phyloP scores from a whole-genome alignment of 2,888 invertebrate species.

The Cremastinae sp. region DNA sequence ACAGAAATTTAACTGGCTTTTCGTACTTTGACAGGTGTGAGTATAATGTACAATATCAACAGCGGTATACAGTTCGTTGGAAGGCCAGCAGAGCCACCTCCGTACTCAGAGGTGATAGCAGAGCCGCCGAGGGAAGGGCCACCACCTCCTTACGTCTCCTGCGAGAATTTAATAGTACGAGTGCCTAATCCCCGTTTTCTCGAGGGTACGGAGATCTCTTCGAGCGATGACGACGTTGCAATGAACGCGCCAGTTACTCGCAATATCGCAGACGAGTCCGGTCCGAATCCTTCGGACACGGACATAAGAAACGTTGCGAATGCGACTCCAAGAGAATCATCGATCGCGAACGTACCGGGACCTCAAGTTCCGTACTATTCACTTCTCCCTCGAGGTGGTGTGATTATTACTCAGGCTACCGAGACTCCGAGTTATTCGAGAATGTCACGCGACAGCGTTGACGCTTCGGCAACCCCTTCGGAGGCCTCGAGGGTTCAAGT shows the following conservation, averaged over 20 bases:
- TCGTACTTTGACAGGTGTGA: slow-evolving; percentile 67
- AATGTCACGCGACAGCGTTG: slow-evolving; percentile 20
- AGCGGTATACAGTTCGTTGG: slow-evolving; percentile 79
- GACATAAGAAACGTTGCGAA: slow-evolving; percentile 42
- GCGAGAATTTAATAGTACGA: slow-evolving; percentile 67
- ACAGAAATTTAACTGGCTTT: slow-evolving; percentile 5
- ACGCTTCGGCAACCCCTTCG: slow-evolving; percentile 11
- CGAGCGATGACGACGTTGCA: background rate
- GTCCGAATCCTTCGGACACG: slow-evolving; percentile 42
- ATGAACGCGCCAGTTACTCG: slow-evolving; percentile 24
- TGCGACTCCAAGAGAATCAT: slow-evolving; percentile 41
- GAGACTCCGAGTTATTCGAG: background rate
- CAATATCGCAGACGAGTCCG: slow-evolving; percentile 15
- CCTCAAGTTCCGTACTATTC: slow-evolving; percentile 57
- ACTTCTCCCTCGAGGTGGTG: background rate
- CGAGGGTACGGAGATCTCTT: slow-evolving; percentile 19
- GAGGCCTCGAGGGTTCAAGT: slow-evolving; percentile 38
- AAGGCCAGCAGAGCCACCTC: slow-evolving; percentile 78
- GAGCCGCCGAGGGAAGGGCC: slow-evolving; percentile 80
- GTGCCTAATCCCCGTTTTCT: slow-evolving; percentile 50
- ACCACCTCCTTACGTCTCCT: slow-evolving; percentile 78
- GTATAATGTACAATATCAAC: slow-evolving; percentile 79
- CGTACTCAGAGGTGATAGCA: slow-evolving; percentile 78
- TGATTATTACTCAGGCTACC: slow-evolving; percentile 21
- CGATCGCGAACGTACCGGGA: slow-evolving; percentile 51